Percentiles rank a stretch among this genome's conserved stretches.
phyloP scores from a whole-genome alignment of 1,140 invertebrate species.

The Polypedilum pembai region DNA sequence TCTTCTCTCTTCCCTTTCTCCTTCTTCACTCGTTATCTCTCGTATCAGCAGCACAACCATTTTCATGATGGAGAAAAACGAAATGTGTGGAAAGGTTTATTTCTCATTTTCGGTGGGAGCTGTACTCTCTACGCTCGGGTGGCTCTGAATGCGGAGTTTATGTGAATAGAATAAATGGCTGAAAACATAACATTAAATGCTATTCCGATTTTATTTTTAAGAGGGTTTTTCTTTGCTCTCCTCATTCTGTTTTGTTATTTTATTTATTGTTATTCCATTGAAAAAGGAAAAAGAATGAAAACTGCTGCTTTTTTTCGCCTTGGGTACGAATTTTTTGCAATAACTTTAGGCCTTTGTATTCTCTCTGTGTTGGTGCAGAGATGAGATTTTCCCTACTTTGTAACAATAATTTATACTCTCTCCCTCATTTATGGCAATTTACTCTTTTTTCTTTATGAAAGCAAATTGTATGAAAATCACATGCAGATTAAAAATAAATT shows the following conservation, averaged over 20 bases:
- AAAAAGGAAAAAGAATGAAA: background rate
- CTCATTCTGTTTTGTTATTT: slow-evolving; percentile 16
- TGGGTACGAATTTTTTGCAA: slow-evolving; percentile 5
- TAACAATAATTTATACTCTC: slow-evolving; percentile 6
- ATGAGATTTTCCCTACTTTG: slow-evolving; percentile 11
- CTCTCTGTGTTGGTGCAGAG: background rate
- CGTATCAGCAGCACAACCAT: background rate
- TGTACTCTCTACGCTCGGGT: slow-evolving; percentile 1
- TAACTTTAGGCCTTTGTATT: background rate
- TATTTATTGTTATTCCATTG: slow-evolving; percentile 19
- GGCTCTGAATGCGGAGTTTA: slow-evolving; percentile 10
- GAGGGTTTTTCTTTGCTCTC: slow-evolving; percentile 2
- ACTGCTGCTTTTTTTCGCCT: slow-evolving; percentile 2
- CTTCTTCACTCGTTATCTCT: background rate
- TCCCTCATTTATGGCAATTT: background rate
- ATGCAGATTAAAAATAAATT: slow-evolving; percentile 29
- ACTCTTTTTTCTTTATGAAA: background rate
- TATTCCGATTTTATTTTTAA: slow-evolving; percentile 26
- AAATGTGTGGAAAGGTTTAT: slow-evolving; percentile 12
- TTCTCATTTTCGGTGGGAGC: slow-evolving; percentile 14
- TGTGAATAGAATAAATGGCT: slow-evolving; percentile 18
- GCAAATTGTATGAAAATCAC: slow-evolving; percentile 20
- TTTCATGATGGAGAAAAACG: background rate
- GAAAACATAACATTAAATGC: slow-evolving; percentile 22
- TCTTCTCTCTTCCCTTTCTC: background rate